Evolutionary conservation across 2,888 invertebrate genomes (phyloP).

Genomic region (Parnassius mnemosyne): DNA sequence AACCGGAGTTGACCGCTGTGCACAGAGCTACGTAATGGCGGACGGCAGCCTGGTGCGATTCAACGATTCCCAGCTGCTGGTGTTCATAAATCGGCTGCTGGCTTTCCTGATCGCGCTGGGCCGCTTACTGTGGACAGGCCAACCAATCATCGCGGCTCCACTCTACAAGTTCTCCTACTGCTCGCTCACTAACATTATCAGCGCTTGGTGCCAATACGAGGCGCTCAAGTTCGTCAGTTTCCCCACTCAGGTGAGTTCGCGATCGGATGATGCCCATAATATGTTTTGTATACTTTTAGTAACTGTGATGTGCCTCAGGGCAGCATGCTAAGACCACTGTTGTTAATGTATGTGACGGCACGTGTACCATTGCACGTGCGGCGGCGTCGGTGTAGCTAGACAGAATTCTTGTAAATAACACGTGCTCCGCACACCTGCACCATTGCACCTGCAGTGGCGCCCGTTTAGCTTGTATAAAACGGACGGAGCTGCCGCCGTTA

Average conservation of each 20-base stretch:
- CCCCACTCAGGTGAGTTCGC: slow-evolving; percentile 90
- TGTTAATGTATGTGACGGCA: too few species aligned
- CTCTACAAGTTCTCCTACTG: slow-evolving; percentile 97
- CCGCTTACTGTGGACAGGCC: slow-evolving; percentile 80
- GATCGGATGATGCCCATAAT: too few species aligned
- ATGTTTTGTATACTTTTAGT: too few species aligned
- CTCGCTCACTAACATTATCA: slow-evolving; percentile 97
- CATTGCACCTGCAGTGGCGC: too few species aligned
- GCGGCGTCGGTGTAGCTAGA: too few species aligned
- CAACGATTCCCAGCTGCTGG: slow-evolving; percentile 97
- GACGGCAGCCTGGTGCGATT: slow-evolving; percentile 86
- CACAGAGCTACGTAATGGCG: slow-evolving; percentile 83
- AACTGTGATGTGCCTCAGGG: too few species aligned
- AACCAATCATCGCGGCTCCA: slow-evolving; percentile 89
- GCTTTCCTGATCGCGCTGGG: slow-evolving; percentile 87
- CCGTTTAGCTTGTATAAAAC: too few species aligned
- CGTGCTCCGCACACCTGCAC: too few species aligned
- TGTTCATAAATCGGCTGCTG: slow-evolving; percentile 95
- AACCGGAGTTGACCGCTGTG: not conserved
- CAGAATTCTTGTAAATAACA: too few species aligned
- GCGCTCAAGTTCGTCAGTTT: slow-evolving; percentile 99
- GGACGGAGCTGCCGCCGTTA: too few species aligned
- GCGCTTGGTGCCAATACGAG: slow-evolving; percentile 99
- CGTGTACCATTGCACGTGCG: too few species aligned
- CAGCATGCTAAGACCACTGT: too few species aligned